A percentile compares a stretch with the other conserved stretches of the same genome.
These are phyloP conservation scores for Dendrolimus pini DNA, from an alignment of 2,888 invertebrate genomes.

Conservation along the genomic window DNA sequence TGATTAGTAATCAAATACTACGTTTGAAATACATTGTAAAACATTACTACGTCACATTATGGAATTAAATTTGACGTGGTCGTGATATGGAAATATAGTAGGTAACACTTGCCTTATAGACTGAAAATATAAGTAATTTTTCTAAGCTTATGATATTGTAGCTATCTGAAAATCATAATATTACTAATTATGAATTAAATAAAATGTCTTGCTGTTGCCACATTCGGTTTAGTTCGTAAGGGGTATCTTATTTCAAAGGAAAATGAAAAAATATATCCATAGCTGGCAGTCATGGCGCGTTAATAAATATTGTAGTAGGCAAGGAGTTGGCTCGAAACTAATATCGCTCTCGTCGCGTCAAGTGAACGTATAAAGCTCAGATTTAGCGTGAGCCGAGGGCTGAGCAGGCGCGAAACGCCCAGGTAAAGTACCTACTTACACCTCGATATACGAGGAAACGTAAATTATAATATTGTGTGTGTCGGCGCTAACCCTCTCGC, in stretches of 20 bases:
- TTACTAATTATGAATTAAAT: no score
- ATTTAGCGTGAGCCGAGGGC: slow-evolving; percentile 72
- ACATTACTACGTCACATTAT: no score
- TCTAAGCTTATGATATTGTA: no score
- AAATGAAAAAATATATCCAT: slow-evolving; percentile 32
- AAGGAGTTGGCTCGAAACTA: slow-evolving; percentile 70
- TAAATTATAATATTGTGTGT: slow-evolving; percentile 77
- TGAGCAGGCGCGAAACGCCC: slow-evolving; percentile 71
- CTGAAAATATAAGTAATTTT: no score
- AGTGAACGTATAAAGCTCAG: slow-evolving; percentile 77
- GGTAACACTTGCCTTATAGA: no score
- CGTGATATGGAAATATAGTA: no score
- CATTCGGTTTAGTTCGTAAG: no score
- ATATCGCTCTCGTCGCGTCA: slow-evolving; percentile 74
- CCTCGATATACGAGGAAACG: slow-evolving; percentile 73
- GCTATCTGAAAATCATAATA: no score
- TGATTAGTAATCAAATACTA: no score
- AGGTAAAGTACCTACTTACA: slow-evolving; percentile 75
- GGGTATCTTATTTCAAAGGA: slow-evolving; percentile 31
- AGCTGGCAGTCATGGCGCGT: slow-evolving; percentile 29
- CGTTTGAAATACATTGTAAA: no score
- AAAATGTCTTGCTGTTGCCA: no score
- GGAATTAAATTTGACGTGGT: no score
- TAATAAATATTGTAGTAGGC: slow-evolving; percentile 73
- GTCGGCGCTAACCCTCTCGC: slow-evolving; percentile 70